Base-by-base conservation (phyloP, 2,888 invertebrate species). In the Teinopalpus imperialis region DNA sequence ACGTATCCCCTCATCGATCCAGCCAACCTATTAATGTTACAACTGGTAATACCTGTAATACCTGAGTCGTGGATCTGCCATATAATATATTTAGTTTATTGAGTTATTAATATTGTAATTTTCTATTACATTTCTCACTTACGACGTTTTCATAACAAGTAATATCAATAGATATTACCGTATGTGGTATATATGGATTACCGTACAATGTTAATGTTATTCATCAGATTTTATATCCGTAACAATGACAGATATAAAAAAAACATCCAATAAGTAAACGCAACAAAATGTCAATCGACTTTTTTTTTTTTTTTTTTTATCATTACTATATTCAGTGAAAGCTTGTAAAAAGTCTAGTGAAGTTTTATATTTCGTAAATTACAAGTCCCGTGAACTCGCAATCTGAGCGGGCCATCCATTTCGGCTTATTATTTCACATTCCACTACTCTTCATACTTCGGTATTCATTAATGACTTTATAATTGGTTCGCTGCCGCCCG, bases 261-360 rank as follows among this genome's bases (percentile, higher is more conserved):
- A 40, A 40, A 27, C 27, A 34, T 32, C 21, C 45, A 34, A 26
- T 39, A 39, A 39, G 26, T 31, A 31, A 30, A 37, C 20, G n/a
- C n/a, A n/a, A n/a, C n/a, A n/a, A n/a, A n/a, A n/a, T n/a, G n/a
- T n/a, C n/a, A n/a, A n/a, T n/a, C n/a, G n/a, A n/a, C n/a, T n/a
- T n/a, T n/a, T n/a, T n/a, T n/a, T n/a, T n/a, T n/a, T n/a, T n/a
- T n/a, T n/a, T n/a, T n/a, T n/a, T n/a, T n/a, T n/a, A n/a, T n/a
- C n/a, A n/a, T n/a, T n/a, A n/a, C n/a, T 1, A 24, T n/a, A 24
- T n/a, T 24, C 24, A 18, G 1, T n/a, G 1, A 8, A 14, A 7
- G 10, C 20, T 32, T 2, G 18, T 10, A 32, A 10, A 20, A 34
- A 9, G 10, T 10, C 16, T 9, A n/a, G 5, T 0, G 10, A 10